Base-by-base conservation (phyloP, 2,888 invertebrate genomes). In the Eilema depressum region DNA sequence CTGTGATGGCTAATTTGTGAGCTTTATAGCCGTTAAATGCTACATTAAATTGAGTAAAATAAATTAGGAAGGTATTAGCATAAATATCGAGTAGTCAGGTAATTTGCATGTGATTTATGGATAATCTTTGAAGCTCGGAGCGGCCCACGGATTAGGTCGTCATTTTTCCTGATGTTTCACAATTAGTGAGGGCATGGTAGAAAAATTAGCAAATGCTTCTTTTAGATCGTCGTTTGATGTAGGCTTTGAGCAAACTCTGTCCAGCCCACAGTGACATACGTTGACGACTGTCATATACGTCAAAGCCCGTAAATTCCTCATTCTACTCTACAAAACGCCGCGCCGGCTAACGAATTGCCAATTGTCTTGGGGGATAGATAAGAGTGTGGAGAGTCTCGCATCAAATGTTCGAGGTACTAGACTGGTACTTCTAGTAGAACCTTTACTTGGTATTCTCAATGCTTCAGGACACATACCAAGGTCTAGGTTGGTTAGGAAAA, bases 1-100 rank as follows among this genome's bases (percentile, higher is more conserved):
- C 37, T 66, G 28, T 37, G 26, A 57, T 70, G 56, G 61, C 56
- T 56, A 26, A 61, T 62, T 70, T 26, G 26, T 65, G 17, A 56
- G 26, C 33, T 37, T 63, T 63, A 56, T 23, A 14, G n/a, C 23
- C 26, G 69, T 65, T 65, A 41, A 59, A 59, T 23, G 57, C n/a
- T 37, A 26, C 63, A 47, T 53, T 47, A 47, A n/a, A 61, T 30
- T 23, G 17, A 37, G 11, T 23, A 53, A 20, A 56, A 33, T 63
- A 23, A 17, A 11, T 56, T 30, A 23, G 23, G 20, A 25, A n/a
- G 23, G 20, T 33, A n/a, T 23, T 33, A 53, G 26, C 41, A 12
- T 59, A 57, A 14, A 23, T 56, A 25, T 33, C 14, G 11, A 30
- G 28, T 23, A 14, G n/a, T 25, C n/a, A 17, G 53, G 17, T 25